Evolutionary conservation across 2,888 invertebrate species (phyloP).

Genomic region (Candidula unifasciata): DNA sequence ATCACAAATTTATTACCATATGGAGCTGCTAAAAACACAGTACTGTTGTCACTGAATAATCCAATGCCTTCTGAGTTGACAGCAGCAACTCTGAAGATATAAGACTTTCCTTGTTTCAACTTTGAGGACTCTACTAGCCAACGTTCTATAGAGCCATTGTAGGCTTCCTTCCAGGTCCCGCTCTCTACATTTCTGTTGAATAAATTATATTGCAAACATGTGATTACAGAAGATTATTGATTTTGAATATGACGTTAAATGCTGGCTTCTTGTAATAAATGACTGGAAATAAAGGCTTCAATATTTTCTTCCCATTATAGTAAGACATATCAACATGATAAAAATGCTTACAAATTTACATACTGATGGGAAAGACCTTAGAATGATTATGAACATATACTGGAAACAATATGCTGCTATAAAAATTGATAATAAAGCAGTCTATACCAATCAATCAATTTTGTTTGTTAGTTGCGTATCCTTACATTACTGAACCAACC

Average conservation of each 20-base stretch:
- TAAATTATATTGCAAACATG: background rate
- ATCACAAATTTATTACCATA: conserved; percentile 56
- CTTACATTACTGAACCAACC: too few species aligned
- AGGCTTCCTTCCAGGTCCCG: conserved; percentile 68
- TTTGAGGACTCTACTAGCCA: conserved; percentile 85
- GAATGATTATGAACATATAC: too few species aligned
- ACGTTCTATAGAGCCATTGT: conserved; percentile 82
- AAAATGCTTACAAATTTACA: too few species aligned
- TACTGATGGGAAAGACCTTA: too few species aligned
- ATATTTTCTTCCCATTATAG: too few species aligned
- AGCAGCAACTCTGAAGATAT: conserved; percentile 86
- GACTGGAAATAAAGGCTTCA: too few species aligned
- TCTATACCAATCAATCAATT: too few species aligned
- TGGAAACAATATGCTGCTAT: too few species aligned
- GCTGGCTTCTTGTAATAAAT: too few species aligned
- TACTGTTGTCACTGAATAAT: conserved; percentile 84
- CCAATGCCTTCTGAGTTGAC: conserved; percentile 90
- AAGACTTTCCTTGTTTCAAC: conserved; percentile 82
- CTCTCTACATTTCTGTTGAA: conserved; percentile 45
- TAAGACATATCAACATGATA: too few species aligned
- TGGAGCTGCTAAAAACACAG: conserved; percentile 79
- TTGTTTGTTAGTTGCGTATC: too few species aligned
- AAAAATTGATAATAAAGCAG: too few species aligned
- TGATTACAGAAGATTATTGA: background rate
- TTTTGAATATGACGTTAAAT: background rate